A percentile compares a stretch with the other conserved stretches of the same genome.
Conservation (phyloP, 1,140 invertebrate genomes). For the Lucilia sericata region DNA sequence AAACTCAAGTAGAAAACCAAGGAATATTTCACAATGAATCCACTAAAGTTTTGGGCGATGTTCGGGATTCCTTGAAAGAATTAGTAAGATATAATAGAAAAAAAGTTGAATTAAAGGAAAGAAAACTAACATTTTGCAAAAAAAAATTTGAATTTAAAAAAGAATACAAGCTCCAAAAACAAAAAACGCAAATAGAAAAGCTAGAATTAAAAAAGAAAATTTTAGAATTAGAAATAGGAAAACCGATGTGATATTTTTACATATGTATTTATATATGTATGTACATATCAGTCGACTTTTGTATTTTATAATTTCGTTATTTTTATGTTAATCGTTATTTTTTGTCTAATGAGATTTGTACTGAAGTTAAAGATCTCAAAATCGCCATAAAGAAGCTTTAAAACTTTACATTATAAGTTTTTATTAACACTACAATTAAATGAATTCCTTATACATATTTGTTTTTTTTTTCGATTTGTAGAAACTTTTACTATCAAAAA, state of each 20-base stretch:
- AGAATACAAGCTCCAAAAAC: not conserved
- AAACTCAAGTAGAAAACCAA: conserved; percentile 16
- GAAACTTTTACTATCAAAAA: too few species aligned
- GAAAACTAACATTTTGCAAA: not conserved
- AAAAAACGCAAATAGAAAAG: not conserved
- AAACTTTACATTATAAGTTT: not conserved
- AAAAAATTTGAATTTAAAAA: not conserved
- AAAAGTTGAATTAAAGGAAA: not conserved
- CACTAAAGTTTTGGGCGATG: not conserved
- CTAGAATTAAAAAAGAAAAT: conserved; percentile 28
- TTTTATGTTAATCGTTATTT: too few species aligned
- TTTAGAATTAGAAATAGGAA: conserved; percentile 21
- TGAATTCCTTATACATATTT: not conserved
- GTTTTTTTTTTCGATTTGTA: too few species aligned
- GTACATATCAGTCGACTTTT: not conserved
- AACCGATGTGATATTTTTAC: not conserved
- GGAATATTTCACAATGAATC: conserved; percentile 1
- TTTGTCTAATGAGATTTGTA: not conserved
- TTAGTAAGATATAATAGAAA: conserved; percentile 6
- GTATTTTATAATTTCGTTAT: too few species aligned
- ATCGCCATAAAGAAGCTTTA: not conserved
- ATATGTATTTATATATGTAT: conserved; percentile 14
- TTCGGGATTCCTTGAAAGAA: conserved; percentile 13
- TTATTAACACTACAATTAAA: not conserved
- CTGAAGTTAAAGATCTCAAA: too few species aligned